Evolutionary conservation across 2,113 vertebrate species (phyloP), one percentile per base, ranked within the genome.

Genomic region (Ciconia stormi): DNA sequence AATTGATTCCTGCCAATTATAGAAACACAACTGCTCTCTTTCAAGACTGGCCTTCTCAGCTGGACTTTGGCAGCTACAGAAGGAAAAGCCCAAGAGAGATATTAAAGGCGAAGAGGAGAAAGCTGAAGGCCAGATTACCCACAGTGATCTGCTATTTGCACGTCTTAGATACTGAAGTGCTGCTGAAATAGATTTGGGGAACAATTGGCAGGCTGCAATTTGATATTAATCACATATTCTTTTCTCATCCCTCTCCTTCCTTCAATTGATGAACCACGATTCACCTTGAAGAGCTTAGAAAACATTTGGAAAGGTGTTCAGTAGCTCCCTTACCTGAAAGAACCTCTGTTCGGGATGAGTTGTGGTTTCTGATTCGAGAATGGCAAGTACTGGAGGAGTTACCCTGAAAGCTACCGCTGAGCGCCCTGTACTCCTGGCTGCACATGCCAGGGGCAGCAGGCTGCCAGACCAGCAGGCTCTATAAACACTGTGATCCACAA

Each of bases 31-130:
- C 47, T 47, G 18, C 16, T 82, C 42, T 89, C 65, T 76, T 79
- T 82, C 52, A 90, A 89, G 67, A 63, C 36, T 73, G n/a, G 70
- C n/a, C 58, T 94, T 87, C 81, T 93, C 59, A 92, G 58, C 40
- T 84, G 74, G 47, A 79, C 89, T 94, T 87, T n/a, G 50, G 61
- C 77, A 93, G 69, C 85, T 84, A 52, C 21, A 92, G 62, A 88
- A 79, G 40, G 47, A 87, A 87, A 96, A 92, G 59, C 27, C 50
- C 47, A 71, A 44, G 77, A 90, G 76, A 77, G 49, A 32, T 46
- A 88, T 67, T 65, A 83, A 61, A 70, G 80, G 55, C 52, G 69
- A 87, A 87, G 47, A 73, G 38, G 47, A 93, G 74, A 86, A 90
- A 83, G 53, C 29, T 72, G 56, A 85, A 90, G 76, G 47, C 52